Percentiles rank a stretch among this genome's conserved stretches.
These are phyloP conservation scores for Stegastes partitus DNA, from an alignment of 2,113 vertebrate genomes.

Conservation along the genomic window DNA sequence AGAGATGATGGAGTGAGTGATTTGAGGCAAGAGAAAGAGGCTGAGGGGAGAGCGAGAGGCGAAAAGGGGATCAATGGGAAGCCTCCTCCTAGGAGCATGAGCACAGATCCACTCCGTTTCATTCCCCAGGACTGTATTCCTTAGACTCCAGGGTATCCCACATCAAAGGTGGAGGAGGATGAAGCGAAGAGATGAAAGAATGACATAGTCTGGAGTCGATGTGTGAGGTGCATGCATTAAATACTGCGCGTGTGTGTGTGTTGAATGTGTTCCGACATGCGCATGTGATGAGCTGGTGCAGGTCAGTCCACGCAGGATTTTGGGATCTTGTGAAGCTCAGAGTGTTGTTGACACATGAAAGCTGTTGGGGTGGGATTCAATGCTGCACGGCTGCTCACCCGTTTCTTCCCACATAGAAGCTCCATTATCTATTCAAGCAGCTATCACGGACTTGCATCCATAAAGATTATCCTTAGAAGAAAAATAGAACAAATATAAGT, in stretches of 20 bases:
- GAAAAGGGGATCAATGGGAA: conserved; percentile 60
- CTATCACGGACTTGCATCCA: conserved; percentile 16
- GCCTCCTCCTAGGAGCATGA: conserved; percentile 37
- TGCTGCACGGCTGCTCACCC: background rate
- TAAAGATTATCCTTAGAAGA: conserved; percentile 35
- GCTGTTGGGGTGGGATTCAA: conserved; percentile 30
- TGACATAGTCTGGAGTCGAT: conserved; percentile 48
- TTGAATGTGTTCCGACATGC: conserved; percentile 28
- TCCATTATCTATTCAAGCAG: conserved; percentile 32
- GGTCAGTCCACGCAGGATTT: conserved; percentile 51
- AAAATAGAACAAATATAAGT: conserved; percentile 15
- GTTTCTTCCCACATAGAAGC: conserved; percentile 25
- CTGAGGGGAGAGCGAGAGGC: conserved; percentile 18
- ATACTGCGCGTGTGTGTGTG: conserved; percentile 23
- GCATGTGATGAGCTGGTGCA: conserved; percentile 27
- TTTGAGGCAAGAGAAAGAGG: conserved; percentile 17
- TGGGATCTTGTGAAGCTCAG: conserved; percentile 36
- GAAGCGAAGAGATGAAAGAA: conserved; percentile 78
- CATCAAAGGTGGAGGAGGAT: conserved; percentile 75
- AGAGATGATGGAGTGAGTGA: conserved; percentile 28
- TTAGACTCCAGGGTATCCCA: conserved; percentile 68
- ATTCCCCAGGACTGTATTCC: conserved; percentile 67
- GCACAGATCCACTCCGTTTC: conserved; percentile 60
- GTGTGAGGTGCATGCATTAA: conserved; percentile 70
- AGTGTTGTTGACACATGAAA: conserved; percentile 59